Evolutionary conservation across 2,888 invertebrate genomes (phyloP).

Genomic region (Helleia helle): DNA sequence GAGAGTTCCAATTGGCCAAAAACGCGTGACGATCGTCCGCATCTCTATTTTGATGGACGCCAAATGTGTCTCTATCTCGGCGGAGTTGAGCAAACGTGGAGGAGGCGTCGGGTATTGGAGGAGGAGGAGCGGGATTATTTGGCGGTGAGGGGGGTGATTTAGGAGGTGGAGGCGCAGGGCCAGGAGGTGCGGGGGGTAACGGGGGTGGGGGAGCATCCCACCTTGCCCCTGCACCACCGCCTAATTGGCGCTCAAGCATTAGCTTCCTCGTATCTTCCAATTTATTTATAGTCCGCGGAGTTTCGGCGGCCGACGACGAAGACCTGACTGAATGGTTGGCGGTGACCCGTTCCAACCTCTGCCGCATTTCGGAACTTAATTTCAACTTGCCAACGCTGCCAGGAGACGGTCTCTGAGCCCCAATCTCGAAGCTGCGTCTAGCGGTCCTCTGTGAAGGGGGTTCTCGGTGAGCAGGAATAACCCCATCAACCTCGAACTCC

Average conservation of each 20-base stretch:
- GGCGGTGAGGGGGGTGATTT: conserved; percentile 71
- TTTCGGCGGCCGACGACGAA: conserved; percentile 80
- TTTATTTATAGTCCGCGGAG: conserved; percentile 83
- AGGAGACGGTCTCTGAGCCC: conserved; percentile 85
- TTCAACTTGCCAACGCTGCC: conserved; percentile 93
- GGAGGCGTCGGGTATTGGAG: conserved; percentile 76
- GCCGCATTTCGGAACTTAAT: conserved; percentile 93
- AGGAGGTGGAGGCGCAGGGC: conserved; percentile 77
- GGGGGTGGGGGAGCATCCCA: conserved; percentile 81
- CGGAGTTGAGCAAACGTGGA: conserved; percentile 78
- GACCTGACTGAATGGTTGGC: conserved; percentile 90
- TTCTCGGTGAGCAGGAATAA: conserved; percentile 47
- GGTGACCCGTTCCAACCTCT: conserved; percentile 89
- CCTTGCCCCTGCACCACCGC: conserved; percentile 76
- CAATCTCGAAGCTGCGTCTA: conserved; percentile 83
- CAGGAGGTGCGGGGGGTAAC: conserved; percentile 73
- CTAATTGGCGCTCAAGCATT: conserved; percentile 89
- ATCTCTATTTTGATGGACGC: conserved; percentile 79
- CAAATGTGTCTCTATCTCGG: conserved; percentile 82
- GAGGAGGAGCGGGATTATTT: conserved; percentile 71
- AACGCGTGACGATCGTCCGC: conserved; percentile 70
- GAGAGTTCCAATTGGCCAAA: conserved; percentile 65
- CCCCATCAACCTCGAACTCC: conserved; percentile 84
- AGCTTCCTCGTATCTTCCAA: conserved; percentile 89
- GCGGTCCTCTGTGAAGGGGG: conserved; percentile 56